Base-by-base conservation (phyloP, 2,113 vertebrate genomes). In the Agelaius tricolor region DNA sequence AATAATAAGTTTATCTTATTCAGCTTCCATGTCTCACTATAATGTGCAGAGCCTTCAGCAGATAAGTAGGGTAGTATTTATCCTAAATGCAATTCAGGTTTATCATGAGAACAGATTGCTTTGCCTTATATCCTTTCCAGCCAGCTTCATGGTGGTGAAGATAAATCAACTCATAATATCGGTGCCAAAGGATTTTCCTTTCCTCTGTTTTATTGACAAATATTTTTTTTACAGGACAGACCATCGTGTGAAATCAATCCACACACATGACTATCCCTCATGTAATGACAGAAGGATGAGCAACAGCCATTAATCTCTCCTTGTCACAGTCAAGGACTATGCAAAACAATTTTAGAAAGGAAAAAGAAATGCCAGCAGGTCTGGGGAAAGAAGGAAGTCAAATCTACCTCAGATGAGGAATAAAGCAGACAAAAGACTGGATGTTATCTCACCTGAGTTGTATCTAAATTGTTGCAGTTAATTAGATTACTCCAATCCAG, bases 161-260 rank as follows among this genome's bases (percentile, higher is more conserved):
- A 95, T 89, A 80, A 82, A 95, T 89, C 88, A 76, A 73, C 84
- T 93, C 73, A 79, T 91, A 95, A 87, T 68, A 46, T 71, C 51
- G 31, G 43, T 75, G 52, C 67, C 67, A 93, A 87, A 90, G 90
- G 93, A 94, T 90, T 96, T 95, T 95, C 77, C 84, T 89, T 84
- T 61, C 61, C 91, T 87, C 69, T 22, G 4, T 90, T 96, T 95
- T 94, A 95, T 93, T 95, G 95, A 96, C 68, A 96, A 97, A 94
- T 96, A 84, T 71, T 89, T 93, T 93, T 92, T 94, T 92, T 87
- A 82, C 84, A 79, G 78, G 75, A 82, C 58, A 71, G 61, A 84
- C 80, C 46, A 77, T 81, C 5, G 31, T 80, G 43, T 61, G 72
- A 95, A 97, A 96, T 96, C 90, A 93, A 91, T 93, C 58, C 0